Conservation (phyloP, 2,888 invertebrate species). For the Deilephila elpenor region DNA sequence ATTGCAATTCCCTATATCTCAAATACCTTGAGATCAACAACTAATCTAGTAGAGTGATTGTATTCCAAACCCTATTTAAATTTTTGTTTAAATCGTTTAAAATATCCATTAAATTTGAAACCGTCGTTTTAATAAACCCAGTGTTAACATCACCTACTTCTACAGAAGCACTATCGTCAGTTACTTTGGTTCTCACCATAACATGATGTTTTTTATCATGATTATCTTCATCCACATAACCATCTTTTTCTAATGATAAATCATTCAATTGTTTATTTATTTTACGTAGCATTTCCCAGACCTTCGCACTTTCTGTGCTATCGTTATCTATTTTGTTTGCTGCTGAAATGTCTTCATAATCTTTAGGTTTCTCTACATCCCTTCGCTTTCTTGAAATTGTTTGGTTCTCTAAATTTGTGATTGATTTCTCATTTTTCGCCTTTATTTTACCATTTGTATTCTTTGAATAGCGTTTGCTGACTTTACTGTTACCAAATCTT, state of each 20-base stretch:
- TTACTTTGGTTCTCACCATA: conserved; percentile 56
- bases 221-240: conserved; percentile 41
- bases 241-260: conserved; percentile 49
- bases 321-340: conserved; percentile 62
- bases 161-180: conserved; percentile 56
- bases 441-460: not conserved
- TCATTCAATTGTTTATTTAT: conserved; percentile 59
- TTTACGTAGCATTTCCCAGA: conserved; percentile 61
- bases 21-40: not conserved
- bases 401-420: conserved; percentile 28
- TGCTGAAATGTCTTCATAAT: conserved; percentile 18
- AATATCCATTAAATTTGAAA: conserved; percentile 61
- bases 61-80: conserved; percentile 67
- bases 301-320: conserved; percentile 50
- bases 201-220: conserved; percentile 34
- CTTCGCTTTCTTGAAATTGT: conserved; percentile 36
- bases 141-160: conserved; percentile 54
- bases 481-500: conserved; percentile 36
- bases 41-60: conserved; percentile 64
- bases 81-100: conserved; percentile 70
- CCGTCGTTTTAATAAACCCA: conserved; percentile 63
- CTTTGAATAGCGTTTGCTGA: conserved; percentile 33
- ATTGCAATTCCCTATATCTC: not conserved
- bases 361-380: conserved; percentile 30
- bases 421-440: conserved; percentile 15